Evolutionary conservation across 2,113 vertebrate genomes (phyloP).

Genomic region (Thermophis baileyi): DNA sequence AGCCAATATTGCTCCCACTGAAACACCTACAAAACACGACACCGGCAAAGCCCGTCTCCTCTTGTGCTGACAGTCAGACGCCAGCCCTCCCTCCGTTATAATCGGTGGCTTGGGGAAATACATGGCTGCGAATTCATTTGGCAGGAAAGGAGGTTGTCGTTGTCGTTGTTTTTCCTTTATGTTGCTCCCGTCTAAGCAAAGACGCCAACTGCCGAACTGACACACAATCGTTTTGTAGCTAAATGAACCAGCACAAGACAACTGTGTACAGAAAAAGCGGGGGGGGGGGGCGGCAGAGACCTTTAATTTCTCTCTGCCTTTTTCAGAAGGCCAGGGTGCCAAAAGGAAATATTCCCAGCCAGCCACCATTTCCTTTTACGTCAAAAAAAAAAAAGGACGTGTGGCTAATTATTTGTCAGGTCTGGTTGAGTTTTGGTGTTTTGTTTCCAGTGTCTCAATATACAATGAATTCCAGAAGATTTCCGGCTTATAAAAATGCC

Average conservation of each 20-base stretch:
- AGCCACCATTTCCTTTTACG: constrained; percentile 35
- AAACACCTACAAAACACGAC: not conserved
- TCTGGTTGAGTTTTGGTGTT: constrained; percentile 25
- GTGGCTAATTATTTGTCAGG: constrained; percentile 40
- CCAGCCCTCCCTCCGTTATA: not conserved
- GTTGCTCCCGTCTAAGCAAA: not conserved
- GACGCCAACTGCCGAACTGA: not conserved
- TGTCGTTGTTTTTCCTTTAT: not conserved
- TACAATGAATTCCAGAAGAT: constrained; percentile 44
- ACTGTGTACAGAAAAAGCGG: constrained; percentile 35
- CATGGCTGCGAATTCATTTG: not conserved
- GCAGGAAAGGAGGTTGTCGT: not conserved
- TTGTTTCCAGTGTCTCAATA: constrained; percentile 18
- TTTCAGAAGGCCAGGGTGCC: constrained; percentile 42
- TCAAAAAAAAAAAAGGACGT: not conserved
- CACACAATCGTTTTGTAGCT: constrained; percentile 28
- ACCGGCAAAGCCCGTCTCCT: not conserved
- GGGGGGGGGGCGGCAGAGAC: not conserved
- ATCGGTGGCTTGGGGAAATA: not conserved
- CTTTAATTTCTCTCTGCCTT: constrained; percentile 31
- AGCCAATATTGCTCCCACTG: not conserved
- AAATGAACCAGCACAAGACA: constrained; percentile 46
- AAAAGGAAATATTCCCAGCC: constrained; percentile 42
- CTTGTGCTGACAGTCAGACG: not conserved
- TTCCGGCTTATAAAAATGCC: constrained; percentile 33